These are phyloP conservation scores for Nomada lathburiana DNA, from an alignment of 2,888 invertebrate species.

Conservation along the genomic window DNA sequence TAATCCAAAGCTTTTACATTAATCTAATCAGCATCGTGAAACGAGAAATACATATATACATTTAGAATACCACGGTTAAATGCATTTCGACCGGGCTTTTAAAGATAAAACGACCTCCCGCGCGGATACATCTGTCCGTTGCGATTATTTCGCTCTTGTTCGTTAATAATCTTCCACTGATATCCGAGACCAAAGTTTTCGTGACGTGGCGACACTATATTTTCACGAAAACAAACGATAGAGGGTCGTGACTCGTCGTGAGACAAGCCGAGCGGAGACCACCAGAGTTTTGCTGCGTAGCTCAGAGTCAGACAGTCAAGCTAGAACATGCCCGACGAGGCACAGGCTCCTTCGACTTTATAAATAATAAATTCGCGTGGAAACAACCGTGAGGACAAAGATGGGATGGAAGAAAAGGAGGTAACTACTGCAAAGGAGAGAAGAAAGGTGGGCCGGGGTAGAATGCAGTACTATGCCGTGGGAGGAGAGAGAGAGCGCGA, in stretches of 20 bases:
- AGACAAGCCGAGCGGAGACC: background rate
- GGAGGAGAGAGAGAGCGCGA: constrained; percentile 48
- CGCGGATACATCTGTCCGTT: constrained; percentile 10
- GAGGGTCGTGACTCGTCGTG: background rate
- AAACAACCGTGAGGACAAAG: constrained; percentile 62
- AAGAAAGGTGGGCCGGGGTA: background rate
- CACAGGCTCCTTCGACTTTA: constrained; percentile 77
- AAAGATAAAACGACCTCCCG: constrained; percentile 22
- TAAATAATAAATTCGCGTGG: constrained; percentile 81
- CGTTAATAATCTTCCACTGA: too few relatives aligned
- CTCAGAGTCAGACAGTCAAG: constrained; percentile 67
- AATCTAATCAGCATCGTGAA: constrained; percentile 83
- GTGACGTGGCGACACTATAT: background rate
- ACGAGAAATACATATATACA: constrained; percentile 78
- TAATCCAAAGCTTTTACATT: constrained; percentile 80
- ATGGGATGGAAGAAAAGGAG: constrained; percentile 10
- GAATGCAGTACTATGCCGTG: constrained; percentile 27
- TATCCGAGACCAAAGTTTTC: background rate
- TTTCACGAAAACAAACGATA: background rate
- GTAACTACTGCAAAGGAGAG: constrained; percentile 8
- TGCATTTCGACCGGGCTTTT: constrained; percentile 35
- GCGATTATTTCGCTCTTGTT: background rate
- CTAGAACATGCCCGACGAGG: constrained; percentile 70
- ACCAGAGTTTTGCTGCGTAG: constrained; percentile 36
- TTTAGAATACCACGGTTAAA: constrained; percentile 45